Evolutionary conservation across 2,888 invertebrate genomes (phyloP), one percentile per base, ranked within the genome.

Genomic region (Axea sp.): DNA sequence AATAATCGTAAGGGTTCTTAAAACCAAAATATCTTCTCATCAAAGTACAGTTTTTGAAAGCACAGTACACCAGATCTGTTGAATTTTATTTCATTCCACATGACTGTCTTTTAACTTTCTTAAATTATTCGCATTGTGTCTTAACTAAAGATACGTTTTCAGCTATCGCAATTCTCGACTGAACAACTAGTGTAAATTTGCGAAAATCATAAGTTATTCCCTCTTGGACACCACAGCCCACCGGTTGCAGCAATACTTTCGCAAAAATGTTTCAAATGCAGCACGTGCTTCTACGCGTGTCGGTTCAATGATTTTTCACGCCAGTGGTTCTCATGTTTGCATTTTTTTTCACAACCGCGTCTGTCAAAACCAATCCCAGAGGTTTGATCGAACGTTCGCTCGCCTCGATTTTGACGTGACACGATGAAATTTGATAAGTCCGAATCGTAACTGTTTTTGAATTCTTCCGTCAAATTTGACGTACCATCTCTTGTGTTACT

Each of bases 281-380:
- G 59, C 59, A 59, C 59, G 59, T 59, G 59, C 59, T 59, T 43
- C 15, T 43, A 39, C 59, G 59, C 59, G 59, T 59, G 59, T 43
- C 45, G 33, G 33, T 45, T 45, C 59, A 59, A 59, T 45, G 59
- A 59, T 33, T 43, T 59, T 45, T 59, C 12, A 59, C 33, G 30
- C 8, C 33, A 45, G 43, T 3, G 33, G 17, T 30, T 43, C 59
- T 59, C 33, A 33, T 22, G 59, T 59, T 59, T 57, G 31, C 43
- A 5, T n/a, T 3, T n/a, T 7, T 3, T 35, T 35, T 35, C 5
- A 22, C 15, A 19, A 37, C 1, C 17, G 17, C 8, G n/a, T 2
- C 33, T n/a, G n/a, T n/a, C n/a, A n/a, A n/a, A n/a, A n/a, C 26
- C 37, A 53, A 15, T 53, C 12, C 9, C 17, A 39, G 19, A 30